Conservation (phyloP, 2,888 invertebrate species). For the Diabrotica balteata region DNA sequence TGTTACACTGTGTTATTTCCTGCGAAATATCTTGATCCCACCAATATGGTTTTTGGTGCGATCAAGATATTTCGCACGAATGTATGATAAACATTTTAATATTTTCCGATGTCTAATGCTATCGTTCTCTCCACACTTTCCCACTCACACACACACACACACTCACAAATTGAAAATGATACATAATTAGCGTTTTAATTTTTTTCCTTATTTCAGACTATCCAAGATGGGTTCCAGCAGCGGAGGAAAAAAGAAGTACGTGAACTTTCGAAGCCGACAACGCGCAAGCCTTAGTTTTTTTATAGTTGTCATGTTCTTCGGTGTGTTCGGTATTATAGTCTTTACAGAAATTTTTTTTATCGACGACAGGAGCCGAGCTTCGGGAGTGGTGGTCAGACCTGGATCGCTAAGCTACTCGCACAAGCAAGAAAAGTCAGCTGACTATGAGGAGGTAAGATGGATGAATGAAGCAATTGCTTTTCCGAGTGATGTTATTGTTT, state of each 20-base stretch:
- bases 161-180: neutral
- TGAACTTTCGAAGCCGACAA: constrained; percentile 68
- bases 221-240: constrained; percentile 53
- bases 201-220: constrained; percentile 23
- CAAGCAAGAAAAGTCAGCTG: constrained; percentile 67
- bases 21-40: no score
- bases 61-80: no score
- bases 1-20: no score
- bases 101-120: no score
- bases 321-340: constrained; percentile 86
- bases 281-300: constrained; percentile 89
- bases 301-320: constrained; percentile 89
- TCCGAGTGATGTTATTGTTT: no score
- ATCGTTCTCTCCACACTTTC: no score
- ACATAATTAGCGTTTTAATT: neutral
- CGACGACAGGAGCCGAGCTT: constrained; percentile 68
- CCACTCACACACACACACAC: no score
- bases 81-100: no score
- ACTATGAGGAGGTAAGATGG: constrained; percentile 69
- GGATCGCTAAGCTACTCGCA: constrained; percentile 64
- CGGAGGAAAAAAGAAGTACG: constrained; percentile 53
- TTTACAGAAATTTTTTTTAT: constrained; percentile 83
- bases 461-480: no score
- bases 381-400: constrained; percentile 63
- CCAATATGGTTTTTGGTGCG: no score